Evolutionary conservation across 2,888 invertebrate genomes (phyloP), one percentile per base, ranked within the genome.

Genomic region (Mythimna loreyi): DNA sequence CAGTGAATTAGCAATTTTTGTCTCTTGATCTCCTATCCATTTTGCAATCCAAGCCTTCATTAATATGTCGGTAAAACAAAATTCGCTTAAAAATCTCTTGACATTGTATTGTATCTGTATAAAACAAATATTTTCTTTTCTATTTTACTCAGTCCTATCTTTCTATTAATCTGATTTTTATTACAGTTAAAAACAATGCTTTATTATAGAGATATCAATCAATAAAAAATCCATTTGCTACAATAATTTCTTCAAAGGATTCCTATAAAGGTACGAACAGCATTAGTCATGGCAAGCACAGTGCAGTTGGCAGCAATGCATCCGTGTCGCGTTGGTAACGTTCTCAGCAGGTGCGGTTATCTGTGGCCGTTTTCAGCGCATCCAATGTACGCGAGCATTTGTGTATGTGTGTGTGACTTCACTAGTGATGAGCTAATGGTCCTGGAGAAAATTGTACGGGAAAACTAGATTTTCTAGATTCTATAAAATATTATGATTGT

Each of bases 311-410:
- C 68, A 59, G 25, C 25, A 23, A 16, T 57, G 53, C 57, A 52
- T 49, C 58, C 55, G 47, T 80, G 50, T 59, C 64, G 50, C 45
- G 55, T 64, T 66, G 53, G 36, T 57, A 58, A 62, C 33, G 60
- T 56, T 58, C 55, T 33, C 49, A 61, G 65, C 80, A 75, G 75
- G 77, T 80, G 77, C 40, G 9, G 45, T 47, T 75, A 65, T 65
- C 75, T 75, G 61, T 49, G 11, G n/a, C 56, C 40, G 56, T 49
- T 76, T 72, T 73, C 63, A 79, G 43, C 30, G 30, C 40, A 21
- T 25, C 25, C 43, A 72, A 33, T 53, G 8, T 45, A 61, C 16
- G 40, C 45, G 5, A 8, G 13, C 11, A 6, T 56, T 13, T 63
- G n/a, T 53, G 25, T 50, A 23, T n/a, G 5, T 25, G 11, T 57